phyloP scores from a whole-genome alignment of 2,888 invertebrate species.

The Eremobia ochroleuca region DNA sequence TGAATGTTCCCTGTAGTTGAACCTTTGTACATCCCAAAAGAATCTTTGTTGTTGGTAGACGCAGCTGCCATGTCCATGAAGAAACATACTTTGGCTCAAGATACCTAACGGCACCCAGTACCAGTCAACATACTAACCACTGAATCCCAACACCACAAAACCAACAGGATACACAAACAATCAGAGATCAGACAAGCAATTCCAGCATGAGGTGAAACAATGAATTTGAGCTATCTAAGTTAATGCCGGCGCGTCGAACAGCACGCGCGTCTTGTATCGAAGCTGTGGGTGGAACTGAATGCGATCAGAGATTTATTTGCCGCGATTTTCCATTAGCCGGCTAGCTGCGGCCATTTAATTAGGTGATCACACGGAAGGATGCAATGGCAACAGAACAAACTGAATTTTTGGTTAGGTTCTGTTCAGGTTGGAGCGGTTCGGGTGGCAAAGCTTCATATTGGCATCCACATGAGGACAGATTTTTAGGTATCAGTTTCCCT shows the following conservation, averaged over 20 bases:
- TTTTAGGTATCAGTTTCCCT: neutral
- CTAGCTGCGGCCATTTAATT: constrained; percentile 83
- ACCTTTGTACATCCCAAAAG: neutral
- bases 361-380: constrained; percentile 88
- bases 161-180: constrained; percentile 46
- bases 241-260: constrained; percentile 54
- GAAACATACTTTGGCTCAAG: neutral
- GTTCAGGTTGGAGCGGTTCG: constrained; percentile 27
- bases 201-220: constrained; percentile 61
- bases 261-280: constrained; percentile 60
- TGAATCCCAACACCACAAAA: constrained; percentile 28
- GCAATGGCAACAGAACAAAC: constrained; percentile 74
- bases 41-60: neutral
- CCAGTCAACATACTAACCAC: neutral
- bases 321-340: constrained; percentile 84
- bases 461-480: neutral
- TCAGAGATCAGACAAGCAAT: constrained; percentile 62
- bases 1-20: neutral
- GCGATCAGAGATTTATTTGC: constrained; percentile 81
- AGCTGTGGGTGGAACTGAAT: constrained; percentile 75
- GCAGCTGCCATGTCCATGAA: neutral
- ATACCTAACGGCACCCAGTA: constrained; percentile 13
- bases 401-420: constrained; percentile 65
- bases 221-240: constrained; percentile 61
- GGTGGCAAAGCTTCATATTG: neutral